A percentile compares a stretch with the other conserved stretches of the same genome.
Evolutionary conservation across 2,888 invertebrate species (phyloP).

Genomic region (Orchesella flavescens): DNA sequence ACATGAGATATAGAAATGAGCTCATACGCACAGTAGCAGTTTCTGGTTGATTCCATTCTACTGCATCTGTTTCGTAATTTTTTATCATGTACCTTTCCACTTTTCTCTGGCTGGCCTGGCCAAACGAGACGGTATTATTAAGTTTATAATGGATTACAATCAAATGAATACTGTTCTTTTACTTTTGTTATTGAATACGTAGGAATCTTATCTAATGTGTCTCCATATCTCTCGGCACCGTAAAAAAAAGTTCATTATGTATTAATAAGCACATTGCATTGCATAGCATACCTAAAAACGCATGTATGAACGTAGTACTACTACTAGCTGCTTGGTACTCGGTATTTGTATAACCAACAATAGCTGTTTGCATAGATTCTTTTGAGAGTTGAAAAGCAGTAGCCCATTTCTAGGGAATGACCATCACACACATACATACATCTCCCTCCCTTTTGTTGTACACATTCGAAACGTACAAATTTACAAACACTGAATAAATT

Average conservation of each 20-base stretch:
- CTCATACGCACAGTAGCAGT: neutral
- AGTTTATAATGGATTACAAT: conserved; percentile 50
- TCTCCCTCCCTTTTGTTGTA: neutral
- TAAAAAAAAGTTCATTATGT: no score
- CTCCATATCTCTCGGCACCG: conserved; percentile 36
- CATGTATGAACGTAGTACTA: no score
- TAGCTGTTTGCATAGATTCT: no score
- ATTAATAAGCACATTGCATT: no score
- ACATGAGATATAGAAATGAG: conserved; percentile 5
- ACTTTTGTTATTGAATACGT: conserved; percentile 8
- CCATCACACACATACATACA: neutral
- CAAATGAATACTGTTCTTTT: conserved; percentile 33
- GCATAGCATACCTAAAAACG: no score
- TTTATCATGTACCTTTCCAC: conserved; percentile 7
- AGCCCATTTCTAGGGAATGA: conserved; percentile 1
- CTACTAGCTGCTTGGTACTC: no score
- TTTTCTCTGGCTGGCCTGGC: conserved; percentile 2
- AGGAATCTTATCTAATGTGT: conserved; percentile 43
- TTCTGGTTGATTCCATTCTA: conserved; percentile 14
- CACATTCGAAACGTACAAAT: conserved; percentile 9
- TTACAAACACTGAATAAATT: conserved; percentile 45
- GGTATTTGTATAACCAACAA: no score
- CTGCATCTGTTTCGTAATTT: neutral
- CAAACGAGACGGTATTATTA: conserved; percentile 52
- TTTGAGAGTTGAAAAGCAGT: neutral